A percentile compares a stretch with the other conserved stretches of the same genome.
phyloP scores from a whole-genome alignment of 2,113 vertebrate genomes.

The Mustela nigripes region DNA sequence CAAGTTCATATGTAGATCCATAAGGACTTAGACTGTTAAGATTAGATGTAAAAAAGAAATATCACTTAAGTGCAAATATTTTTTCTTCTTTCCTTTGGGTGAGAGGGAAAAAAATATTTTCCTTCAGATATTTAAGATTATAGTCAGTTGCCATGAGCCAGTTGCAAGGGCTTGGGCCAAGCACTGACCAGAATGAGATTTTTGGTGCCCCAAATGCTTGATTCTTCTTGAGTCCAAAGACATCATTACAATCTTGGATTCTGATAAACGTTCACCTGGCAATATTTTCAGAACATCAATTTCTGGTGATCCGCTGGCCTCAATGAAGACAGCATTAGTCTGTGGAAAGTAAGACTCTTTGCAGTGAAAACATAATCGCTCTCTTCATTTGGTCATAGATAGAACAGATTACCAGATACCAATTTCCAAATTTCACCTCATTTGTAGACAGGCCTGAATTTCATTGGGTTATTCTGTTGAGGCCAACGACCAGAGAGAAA shows the following conservation, averaged over 20 bases:
- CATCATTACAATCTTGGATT: not conserved
- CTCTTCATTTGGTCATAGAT: slow-evolving; percentile 10
- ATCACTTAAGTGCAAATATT: not conserved
- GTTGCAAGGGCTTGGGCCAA: not conserved
- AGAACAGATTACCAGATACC: not conserved
- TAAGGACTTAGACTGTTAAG: not conserved
- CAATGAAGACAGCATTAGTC: not conserved
- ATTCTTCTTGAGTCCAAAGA: slow-evolving; percentile 26
- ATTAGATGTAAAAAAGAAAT: not conserved
- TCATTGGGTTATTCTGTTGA: slow-evolving; percentile 29
- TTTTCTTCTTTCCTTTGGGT: not conserved
- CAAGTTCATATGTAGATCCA: not conserved
- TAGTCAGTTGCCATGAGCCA: not conserved
- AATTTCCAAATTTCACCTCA: slow-evolving; percentile 21
- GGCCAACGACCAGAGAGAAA: not conserved
- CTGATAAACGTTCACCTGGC: not conserved
- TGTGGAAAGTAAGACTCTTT: slow-evolving; percentile 33
- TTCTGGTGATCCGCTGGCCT: not conserved
- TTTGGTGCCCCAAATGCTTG: not conserved
- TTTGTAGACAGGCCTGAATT: not conserved
- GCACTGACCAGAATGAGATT: not conserved
- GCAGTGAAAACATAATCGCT: not conserved
- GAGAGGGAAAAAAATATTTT: not conserved
- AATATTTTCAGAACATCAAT: not conserved
- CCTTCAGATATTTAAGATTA: not conserved